phyloP scores from a whole-genome alignment of 2,113 vertebrate genomes.

The Otis tarda region DNA sequence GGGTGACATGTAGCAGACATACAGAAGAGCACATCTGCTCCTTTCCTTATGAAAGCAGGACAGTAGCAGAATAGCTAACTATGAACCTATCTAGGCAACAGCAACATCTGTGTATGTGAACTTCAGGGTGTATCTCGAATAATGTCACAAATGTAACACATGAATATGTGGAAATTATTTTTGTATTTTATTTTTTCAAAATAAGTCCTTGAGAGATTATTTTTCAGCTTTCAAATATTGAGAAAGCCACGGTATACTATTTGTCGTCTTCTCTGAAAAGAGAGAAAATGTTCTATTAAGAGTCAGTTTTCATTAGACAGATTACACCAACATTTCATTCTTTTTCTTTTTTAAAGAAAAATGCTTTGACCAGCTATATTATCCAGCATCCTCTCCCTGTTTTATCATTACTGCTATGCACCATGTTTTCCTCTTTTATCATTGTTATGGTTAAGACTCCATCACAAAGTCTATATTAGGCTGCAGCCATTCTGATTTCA shows the following conservation, averaged over 20 bases:
- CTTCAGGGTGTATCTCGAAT: not conserved
- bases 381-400: not conserved
- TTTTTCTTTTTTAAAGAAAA: not conserved
- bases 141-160: not conserved
- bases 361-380: not conserved
- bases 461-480: not conserved
- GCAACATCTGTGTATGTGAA: not conserved
- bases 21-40: not conserved
- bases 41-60: not conserved
- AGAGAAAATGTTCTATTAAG: not conserved
- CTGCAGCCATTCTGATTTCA: not conserved
- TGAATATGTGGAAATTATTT: not conserved
- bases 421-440: not conserved
- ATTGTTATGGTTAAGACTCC: not conserved
- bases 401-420: not conserved
- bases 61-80: not conserved
- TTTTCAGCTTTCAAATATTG: not conserved
- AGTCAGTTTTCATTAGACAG: not conserved
- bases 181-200: not conserved
- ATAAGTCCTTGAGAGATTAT: not conserved
- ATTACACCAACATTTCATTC: not conserved
- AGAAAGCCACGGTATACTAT: not conserved
- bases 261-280: not conserved
- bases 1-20: rapidly evolving
- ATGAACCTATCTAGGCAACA: not conserved